Percentiles rank a stretch among this genome's conserved stretches.
Conservation (phyloP, 2,888 invertebrate genomes). For the Xiphydria camelus region DNA sequence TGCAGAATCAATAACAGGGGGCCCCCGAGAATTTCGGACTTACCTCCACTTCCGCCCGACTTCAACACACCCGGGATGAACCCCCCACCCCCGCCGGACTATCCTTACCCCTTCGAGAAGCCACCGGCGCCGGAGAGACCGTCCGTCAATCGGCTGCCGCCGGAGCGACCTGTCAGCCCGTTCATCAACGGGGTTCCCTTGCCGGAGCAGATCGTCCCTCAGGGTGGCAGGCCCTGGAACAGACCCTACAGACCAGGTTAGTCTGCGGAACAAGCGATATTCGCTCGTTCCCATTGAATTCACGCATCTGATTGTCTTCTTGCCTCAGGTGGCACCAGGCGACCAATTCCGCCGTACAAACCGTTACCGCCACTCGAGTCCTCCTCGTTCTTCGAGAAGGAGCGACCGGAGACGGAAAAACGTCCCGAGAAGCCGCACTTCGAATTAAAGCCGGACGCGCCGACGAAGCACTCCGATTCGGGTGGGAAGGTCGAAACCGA, state of each 20-base stretch:
- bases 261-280: conserved; percentile 17
- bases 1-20: conserved; percentile 84
- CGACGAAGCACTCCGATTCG: conserved; percentile 8
- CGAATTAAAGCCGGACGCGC: conserved; percentile 17
- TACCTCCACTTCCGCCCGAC: conserved; percentile 71
- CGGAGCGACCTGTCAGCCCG: conserved; percentile 63
- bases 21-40: conserved; percentile 82
- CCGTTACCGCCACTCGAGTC: conserved; percentile 32
- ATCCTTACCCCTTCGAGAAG: conserved; percentile 72
- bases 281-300: too few species aligned
- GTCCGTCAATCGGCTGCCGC: conserved; percentile 57
- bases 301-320: too few species aligned
- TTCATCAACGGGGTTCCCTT: conserved; percentile 71
- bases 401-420: conserved; percentile 14
- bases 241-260: conserved; percentile 30
- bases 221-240: conserved; percentile 36
- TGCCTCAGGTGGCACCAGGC: conserved; percentile 35
- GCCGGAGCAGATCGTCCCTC: conserved; percentile 75
- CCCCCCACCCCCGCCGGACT: conserved; percentile 57
- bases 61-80: conserved; percentile 64
- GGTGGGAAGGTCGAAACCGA: neutral
- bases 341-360: conserved; percentile 47
- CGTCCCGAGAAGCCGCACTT: conserved; percentile 25
- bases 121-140: conserved; percentile 64
- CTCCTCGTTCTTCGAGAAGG: conserved; percentile 15